Conservation (phyloP, 2,113 vertebrate genomes). For the Lynx canadensis region DNA sequence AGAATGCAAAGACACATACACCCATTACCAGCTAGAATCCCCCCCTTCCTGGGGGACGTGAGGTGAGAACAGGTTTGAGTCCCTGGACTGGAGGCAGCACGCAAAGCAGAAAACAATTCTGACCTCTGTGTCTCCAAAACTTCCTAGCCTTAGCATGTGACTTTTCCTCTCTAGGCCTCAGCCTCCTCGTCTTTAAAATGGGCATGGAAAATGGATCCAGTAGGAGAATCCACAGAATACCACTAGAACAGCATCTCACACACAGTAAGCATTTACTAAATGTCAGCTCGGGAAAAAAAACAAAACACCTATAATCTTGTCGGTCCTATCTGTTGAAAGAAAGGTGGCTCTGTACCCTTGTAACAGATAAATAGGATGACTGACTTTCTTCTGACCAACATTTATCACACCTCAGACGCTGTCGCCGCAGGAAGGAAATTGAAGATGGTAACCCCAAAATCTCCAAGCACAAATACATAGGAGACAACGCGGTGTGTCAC, state of each 20-base stretch:
- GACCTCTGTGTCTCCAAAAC: neutral
- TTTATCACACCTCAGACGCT: conserved; percentile 61
- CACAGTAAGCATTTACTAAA: neutral
- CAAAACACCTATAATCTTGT: neutral
- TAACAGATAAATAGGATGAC: conserved; percentile 35
- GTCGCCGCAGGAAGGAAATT: conserved; percentile 55
- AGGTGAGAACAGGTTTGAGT: neutral
- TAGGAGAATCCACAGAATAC: neutral
- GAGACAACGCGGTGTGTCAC: neutral
- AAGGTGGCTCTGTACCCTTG: conserved; percentile 33
- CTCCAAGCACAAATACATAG: neutral
- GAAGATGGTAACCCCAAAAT: conserved; percentile 51
- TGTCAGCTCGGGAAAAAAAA: neutral
- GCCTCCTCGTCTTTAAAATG: conserved; percentile 32
- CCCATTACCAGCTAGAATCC: neutral
- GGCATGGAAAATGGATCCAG: neutral
- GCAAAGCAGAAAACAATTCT: neutral
- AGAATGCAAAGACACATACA: neutral
- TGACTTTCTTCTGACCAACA: conserved; percentile 1
- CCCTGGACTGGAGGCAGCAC: neutral
- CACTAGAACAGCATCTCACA: neutral
- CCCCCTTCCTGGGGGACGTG: rapidly evolving
- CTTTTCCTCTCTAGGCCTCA: neutral
- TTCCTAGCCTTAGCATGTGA: neutral
- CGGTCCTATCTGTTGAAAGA: neutral